These are phyloP conservation scores for Danionella dracula DNA, from an alignment of 2,797 vertebrate species.

Conservation along the genomic window DNA sequence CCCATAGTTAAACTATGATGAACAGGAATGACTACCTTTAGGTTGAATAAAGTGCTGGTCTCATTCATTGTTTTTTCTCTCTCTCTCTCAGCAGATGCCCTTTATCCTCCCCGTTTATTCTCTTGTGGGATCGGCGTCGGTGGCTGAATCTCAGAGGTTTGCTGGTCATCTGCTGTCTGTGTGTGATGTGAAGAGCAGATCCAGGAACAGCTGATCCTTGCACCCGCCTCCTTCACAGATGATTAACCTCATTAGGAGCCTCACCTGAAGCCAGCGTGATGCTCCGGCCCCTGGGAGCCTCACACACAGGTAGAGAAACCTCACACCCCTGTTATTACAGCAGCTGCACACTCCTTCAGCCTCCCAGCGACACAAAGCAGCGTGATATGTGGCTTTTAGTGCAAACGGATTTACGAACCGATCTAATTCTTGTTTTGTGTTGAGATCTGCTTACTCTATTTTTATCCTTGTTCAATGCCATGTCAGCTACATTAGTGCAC, in stretches of 20 bases:
- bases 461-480: too few species aligned
- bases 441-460: too few species aligned
- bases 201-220: conserved; percentile 90
- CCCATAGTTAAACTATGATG: too few species aligned
- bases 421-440: too few species aligned
- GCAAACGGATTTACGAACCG: too few species aligned
- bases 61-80: too few species aligned
- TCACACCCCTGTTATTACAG: conserved; percentile 76
- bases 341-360: conserved; percentile 58
- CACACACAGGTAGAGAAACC: conserved; percentile 72
- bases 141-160: conserved; percentile 64
- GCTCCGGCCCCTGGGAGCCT: conserved; percentile 73
- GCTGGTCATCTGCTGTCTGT: conserved; percentile 85
- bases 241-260: conserved; percentile 92
- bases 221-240: conserved; percentile 87
- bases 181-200: conserved; percentile 75
- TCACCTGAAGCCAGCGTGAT: conserved; percentile 77
- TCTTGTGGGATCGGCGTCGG: conserved; percentile 9
- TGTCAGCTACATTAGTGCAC: too few species aligned
- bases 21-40: too few species aligned
- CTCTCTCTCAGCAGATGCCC: background rate
- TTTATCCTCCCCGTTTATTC: too few species aligned
- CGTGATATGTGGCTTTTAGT: background rate
- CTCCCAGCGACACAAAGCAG: background rate
- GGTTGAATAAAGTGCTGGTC: too few species aligned